phyloP scores from a whole-genome alignment of 2,797 vertebrate species.

The Tauraco hartlaubi region DNA sequence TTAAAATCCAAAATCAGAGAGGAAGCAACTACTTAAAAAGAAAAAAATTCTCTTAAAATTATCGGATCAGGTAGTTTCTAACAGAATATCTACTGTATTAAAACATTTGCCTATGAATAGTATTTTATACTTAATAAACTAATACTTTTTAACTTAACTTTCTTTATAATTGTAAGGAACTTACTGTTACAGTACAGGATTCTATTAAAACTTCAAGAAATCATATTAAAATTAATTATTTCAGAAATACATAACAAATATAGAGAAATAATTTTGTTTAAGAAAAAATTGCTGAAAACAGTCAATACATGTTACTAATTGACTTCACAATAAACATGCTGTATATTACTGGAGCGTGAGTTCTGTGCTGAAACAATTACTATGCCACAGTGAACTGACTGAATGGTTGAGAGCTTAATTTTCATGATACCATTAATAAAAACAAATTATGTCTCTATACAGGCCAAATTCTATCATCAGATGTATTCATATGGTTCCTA shows the following conservation, averaged over 20 bases:
- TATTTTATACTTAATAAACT: background rate
- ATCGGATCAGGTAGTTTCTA: background rate
- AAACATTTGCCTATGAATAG: background rate
- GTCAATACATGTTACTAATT: background rate
- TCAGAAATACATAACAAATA: background rate
- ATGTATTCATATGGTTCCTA: background rate
- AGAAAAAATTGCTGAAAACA: background rate
- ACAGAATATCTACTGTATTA: constrained; percentile 27
- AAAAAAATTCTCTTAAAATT: constrained; percentile 14
- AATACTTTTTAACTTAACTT: background rate
- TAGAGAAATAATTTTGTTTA: background rate
- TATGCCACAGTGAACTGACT: background rate
- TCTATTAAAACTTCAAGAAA: constrained; percentile 7
- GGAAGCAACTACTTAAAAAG: constrained; percentile 47
- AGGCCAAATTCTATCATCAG: background rate
- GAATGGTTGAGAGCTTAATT: background rate
- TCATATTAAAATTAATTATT: background rate
- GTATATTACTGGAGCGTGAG: background rate
- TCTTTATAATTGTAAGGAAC: background rate
- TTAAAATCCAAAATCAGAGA: constrained; percentile 72
- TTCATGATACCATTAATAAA: background rate
- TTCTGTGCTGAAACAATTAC: background rate
- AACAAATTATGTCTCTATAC: background rate
- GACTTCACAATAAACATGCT: background rate
- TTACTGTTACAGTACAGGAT: background rate